These are phyloP conservation scores for Gorsachius goisagi DNA, from an alignment of 2,113 vertebrate species.

Conservation along the genomic window DNA sequence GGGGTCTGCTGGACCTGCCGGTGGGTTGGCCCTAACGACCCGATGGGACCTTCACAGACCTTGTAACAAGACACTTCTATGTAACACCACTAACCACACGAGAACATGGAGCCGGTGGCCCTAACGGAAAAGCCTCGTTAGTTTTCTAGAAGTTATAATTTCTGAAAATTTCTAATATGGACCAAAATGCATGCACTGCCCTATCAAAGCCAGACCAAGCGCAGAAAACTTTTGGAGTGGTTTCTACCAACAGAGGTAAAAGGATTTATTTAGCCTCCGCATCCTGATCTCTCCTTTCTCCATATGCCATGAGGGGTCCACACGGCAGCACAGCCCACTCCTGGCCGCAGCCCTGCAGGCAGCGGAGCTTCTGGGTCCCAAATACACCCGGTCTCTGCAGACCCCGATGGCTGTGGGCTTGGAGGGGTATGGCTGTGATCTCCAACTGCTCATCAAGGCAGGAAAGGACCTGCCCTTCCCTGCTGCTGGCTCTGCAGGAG, in stretches of 20 bases:
- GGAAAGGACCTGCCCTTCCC: background rate
- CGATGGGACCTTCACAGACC: rapidly evolving
- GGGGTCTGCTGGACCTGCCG: background rate
- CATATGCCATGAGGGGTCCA: background rate
- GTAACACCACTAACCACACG: background rate
- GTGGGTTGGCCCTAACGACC: rapidly evolving
- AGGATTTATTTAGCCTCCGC: background rate
- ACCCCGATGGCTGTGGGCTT: background rate
- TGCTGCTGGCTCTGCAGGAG: background rate
- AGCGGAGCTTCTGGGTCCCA: background rate
- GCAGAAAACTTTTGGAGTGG: background rate
- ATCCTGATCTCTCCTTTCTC: background rate
- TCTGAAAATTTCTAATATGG: background rate
- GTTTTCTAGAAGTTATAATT: background rate
- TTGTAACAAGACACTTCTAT: background rate
- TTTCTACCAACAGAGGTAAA: background rate
- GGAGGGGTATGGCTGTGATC: background rate
- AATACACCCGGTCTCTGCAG: background rate
- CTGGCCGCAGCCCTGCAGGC: background rate
- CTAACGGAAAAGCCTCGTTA: background rate
- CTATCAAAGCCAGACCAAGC: background rate
- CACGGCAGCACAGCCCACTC: background rate
- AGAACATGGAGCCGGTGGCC: background rate
- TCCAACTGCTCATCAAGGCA: rapidly evolving
- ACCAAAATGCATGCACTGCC: background rate